Percentiles rank a stretch among this genome's conserved stretches.
phyloP scores from a whole-genome alignment of 2,113 vertebrate species.

The Campylomormyrus tamandua region DNA sequence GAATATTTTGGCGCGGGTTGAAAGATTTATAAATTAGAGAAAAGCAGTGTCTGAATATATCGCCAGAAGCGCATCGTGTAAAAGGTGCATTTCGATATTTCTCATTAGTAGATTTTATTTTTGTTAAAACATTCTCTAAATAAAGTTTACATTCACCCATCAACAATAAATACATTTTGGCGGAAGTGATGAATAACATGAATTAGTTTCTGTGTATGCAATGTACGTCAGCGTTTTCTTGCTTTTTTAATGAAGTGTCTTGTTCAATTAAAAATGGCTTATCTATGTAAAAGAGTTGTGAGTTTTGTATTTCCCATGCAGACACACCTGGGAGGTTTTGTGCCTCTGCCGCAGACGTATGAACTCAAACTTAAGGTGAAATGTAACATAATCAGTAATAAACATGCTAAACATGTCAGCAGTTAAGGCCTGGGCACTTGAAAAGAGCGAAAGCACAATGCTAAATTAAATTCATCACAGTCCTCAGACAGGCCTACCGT shows the following conservation, averaged over 20 bases:
- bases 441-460: background rate
- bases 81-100: background rate
- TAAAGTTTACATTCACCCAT: background rate
- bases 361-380: background rate
- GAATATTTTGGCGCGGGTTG: background rate
- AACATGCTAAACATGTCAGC: background rate
- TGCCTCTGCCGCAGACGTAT: background rate
- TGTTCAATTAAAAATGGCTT: constrained; percentile 2
- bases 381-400: background rate
- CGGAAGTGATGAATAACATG: background rate
- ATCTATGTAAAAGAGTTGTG: background rate
- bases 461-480: background rate
- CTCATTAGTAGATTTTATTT: background rate
- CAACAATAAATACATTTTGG: background rate
- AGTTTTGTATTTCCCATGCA: background rate
- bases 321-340: background rate
- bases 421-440: background rate
- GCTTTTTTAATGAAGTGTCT: constrained; percentile 3
- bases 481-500: background rate
- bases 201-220: background rate
- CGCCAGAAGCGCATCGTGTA: background rate
- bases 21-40: background rate
- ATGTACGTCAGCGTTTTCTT: background rate
- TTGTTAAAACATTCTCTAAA: background rate
- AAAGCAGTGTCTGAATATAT: background rate